These are phyloP conservation scores for Eulithis prunata DNA, from an alignment of 2,888 invertebrate genomes.

Conservation along the genomic window DNA sequence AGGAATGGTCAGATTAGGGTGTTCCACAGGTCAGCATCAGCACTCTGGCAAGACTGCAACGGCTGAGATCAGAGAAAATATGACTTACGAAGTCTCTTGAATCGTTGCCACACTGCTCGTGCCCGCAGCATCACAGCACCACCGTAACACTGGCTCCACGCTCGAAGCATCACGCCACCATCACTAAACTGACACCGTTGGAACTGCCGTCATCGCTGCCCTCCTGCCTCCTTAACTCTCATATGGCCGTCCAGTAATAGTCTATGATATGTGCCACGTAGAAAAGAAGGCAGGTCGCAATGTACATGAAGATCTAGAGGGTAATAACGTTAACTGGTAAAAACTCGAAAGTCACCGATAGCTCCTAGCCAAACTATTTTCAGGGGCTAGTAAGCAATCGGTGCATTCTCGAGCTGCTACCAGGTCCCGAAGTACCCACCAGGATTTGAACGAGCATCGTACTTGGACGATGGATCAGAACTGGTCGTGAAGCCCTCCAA, in stretches of 20 bases:
- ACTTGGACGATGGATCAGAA: conserved; percentile 31
- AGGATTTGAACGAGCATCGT: conserved; percentile 81
- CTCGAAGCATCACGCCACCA: conserved; percentile 37
- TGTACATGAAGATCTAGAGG: conserved; percentile 74
- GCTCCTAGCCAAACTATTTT: background rate
- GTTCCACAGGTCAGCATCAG: no score
- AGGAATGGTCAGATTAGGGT: no score
- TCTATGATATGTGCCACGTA: conserved; percentile 80
- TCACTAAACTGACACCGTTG: conserved; percentile 25
- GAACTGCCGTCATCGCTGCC: conserved; percentile 10
- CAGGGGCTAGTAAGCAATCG: background rate
- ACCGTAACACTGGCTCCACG: conserved; percentile 43
- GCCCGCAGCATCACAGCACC: conserved; percentile 43
- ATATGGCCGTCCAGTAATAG: conserved; percentile 68
- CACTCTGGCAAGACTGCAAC: background rate
- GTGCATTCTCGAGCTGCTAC: background rate
- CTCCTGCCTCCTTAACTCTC: conserved; percentile 37
- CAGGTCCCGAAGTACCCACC: conserved; percentile 17
- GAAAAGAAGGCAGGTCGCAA: conserved; percentile 76
- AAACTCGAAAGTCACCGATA: conserved; percentile 1
- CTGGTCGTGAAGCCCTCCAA: conserved; percentile 50
- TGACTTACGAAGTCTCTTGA: conserved; percentile 64
- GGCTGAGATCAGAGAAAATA: background rate
- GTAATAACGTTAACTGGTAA: conserved; percentile 4
- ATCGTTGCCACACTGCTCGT: conserved; percentile 44